Percentiles rank a stretch among this genome's conserved stretches.
phyloP scores from a whole-genome alignment of 37 sponge, comb jelly and placozoan species.

The Ephydatia muelleri region DNA sequence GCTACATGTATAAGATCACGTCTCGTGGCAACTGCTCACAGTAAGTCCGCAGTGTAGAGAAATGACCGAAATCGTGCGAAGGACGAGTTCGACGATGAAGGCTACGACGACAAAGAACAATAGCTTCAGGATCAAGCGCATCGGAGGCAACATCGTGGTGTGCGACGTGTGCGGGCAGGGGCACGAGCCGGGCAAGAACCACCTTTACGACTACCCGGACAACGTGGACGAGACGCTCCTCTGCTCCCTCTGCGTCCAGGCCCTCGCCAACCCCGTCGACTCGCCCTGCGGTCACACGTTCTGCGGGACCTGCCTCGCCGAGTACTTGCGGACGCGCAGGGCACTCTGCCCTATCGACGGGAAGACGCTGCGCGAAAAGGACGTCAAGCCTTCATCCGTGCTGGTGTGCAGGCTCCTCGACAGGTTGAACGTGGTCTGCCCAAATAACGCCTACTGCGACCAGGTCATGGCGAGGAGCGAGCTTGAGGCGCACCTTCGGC shows the following conservation, averaged over 20 bases:
- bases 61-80: neutral
- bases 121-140: slow-evolving; percentile 54
- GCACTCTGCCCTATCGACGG: slow-evolving; percentile 70
- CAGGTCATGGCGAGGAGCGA: slow-evolving; percentile 54
- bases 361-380: slow-evolving; percentile 27
- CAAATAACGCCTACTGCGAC: slow-evolving; percentile 86
- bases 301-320: slow-evolving; percentile 62
- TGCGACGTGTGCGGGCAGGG: slow-evolving; percentile 77
- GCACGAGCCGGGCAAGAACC: slow-evolving; percentile 69
- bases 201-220: slow-evolving; percentile 85
- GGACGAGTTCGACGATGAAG: neutral
- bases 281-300: slow-evolving; percentile 87
- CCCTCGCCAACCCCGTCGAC: slow-evolving; percentile 84
- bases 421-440: slow-evolving; percentile 82
- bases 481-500: slow-evolving; percentile 68
- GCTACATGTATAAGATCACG: too few species aligned
- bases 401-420: slow-evolving; percentile 80
- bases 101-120: slow-evolving; percentile 34
- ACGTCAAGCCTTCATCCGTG: slow-evolving; percentile 56
- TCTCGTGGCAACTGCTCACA: too few species aligned
- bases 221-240: slow-evolving; percentile 77
- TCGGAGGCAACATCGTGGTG: slow-evolving; percentile 57
- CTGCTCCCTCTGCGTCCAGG: slow-evolving; percentile 76
- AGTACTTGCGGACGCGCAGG: slow-evolving; percentile 34
- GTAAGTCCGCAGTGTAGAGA: too few species aligned